These are phyloP conservation scores for Meteorus cinctellus DNA, from an alignment of 2,888 invertebrate species.

Conservation along the genomic window DNA sequence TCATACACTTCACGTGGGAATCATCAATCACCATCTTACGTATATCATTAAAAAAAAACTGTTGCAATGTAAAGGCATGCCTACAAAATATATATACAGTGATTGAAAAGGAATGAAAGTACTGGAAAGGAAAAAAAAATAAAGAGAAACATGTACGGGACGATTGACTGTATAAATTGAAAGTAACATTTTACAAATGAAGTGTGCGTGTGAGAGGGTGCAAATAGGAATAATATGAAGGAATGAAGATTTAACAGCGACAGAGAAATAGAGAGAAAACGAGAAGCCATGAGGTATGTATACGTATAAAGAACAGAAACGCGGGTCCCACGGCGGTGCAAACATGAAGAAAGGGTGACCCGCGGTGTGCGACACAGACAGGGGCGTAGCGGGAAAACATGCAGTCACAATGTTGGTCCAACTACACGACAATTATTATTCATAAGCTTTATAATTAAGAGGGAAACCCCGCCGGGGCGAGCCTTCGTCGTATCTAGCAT, in stretches of 20 bases:
- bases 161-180: background rate
- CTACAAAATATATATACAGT: background rate
- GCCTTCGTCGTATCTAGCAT: conserved; percentile 56
- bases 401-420: conserved; percentile 72
- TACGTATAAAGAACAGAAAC: conserved; percentile 44
- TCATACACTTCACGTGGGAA: background rate
- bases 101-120: background rate
- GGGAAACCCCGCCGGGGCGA: conserved; percentile 53
- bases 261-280: background rate
- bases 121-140: background rate
- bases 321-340: conserved; percentile 62
- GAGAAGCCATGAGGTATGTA: background rate
- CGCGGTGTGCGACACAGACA: conserved; percentile 66
- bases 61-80: no score
- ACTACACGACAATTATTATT: conserved; percentile 74
- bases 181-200: conserved; percentile 11
- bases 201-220: background rate
- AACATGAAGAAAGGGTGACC: conserved; percentile 67
- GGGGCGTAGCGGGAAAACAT: conserved; percentile 72
- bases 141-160: background rate
- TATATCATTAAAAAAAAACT: no score
- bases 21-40: background rate
- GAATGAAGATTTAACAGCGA: background rate
- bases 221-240: background rate
- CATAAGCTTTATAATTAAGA: conserved; percentile 72